Evolutionary conservation across 2,113 vertebrate genomes (phyloP), one percentile per base, ranked within the genome.

Genomic region (Hoplias malabaricus): DNA sequence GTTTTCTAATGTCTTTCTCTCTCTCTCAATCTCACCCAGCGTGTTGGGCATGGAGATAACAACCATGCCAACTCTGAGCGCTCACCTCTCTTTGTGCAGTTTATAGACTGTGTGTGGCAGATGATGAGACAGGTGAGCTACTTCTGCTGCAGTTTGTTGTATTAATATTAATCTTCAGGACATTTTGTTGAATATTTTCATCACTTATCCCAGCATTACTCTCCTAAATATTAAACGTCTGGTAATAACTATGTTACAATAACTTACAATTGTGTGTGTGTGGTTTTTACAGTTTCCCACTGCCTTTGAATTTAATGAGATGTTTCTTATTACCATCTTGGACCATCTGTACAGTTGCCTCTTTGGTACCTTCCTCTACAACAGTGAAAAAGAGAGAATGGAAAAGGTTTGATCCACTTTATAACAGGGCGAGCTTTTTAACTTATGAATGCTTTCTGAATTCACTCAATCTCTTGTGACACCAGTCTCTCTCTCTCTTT

Each of bases 91-190:
- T 99, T 99, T 67, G 92, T 98, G 75, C 97, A 99, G 91, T 99
- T 99, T 87, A 94, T 99, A 1, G 98, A 99, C 83, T 99, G 98
- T 74, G 98, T 99, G 40, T 99, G 98, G 98, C 98, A 99, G 86
- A 97, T 99, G 94, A 97, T 94, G 75, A 96, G 91, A 84, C 97
- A 99, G 96, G 98, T 98, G 82, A 90, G 87, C 23, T 38, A 2
- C 71, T 14, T 57, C 54, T 56, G 6, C n/a, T 42, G 3, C 33
- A 69, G 3, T 34, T 13, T 27, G 12, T 11, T n/a, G 48, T 4
- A 53, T 53, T n/a, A n/a, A n/a, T n/a, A n/a, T n/a, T n/a, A n/a
- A n/a, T n/a, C 16, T n/a, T 21, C 48, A 46, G 11, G 3, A 46
- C 43, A 12, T 46, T 16, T 46, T 46, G n/a, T n/a, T n/a, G n/a